Evolutionary conservation across 2,797 vertebrate genomes (phyloP).

Genomic region (Oreochromis grahami): DNA sequence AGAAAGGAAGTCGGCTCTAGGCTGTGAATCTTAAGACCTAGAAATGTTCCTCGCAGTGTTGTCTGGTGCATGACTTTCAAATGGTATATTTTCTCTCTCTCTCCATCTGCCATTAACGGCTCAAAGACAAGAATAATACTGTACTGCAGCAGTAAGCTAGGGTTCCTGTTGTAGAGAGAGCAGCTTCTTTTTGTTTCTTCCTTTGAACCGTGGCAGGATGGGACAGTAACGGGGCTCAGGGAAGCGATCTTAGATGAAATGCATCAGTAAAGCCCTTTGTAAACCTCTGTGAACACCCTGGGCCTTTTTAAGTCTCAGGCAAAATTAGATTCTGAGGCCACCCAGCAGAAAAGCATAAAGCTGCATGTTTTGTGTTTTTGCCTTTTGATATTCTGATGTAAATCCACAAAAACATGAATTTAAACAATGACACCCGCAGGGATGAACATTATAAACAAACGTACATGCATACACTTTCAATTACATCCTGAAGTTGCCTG

Average conservation of each 20-base stretch:
- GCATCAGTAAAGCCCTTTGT: constrained; percentile 14
- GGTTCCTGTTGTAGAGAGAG: constrained; percentile 12
- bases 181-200: constrained; percentile 15
- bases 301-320: neutral
- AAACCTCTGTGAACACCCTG: constrained; percentile 17
- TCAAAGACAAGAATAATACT: constrained; percentile 43
- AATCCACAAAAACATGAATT: neutral
- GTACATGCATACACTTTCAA: neutral
- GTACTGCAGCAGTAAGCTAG: constrained; percentile 9
- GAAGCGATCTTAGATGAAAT: constrained; percentile 45
- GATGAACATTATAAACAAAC: neutral
- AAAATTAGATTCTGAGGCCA: constrained; percentile 20
- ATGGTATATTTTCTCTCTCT: constrained; percentile 15
- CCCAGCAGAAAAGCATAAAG: constrained; percentile 1
- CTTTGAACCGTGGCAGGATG: constrained; percentile 37
- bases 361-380: neutral
- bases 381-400: neutral
- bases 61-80: constrained; percentile 64
- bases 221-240: neutral
- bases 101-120: constrained; percentile 25
- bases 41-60: constrained; percentile 53
- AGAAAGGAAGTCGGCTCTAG: constrained; percentile 43
- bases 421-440: neutral
- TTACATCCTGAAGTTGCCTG: neutral
- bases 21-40: constrained; percentile 52